These are phyloP conservation scores for Ryuthela nishihirai DNA, from an alignment of 2,888 invertebrate genomes.

Conservation along the genomic window DNA sequence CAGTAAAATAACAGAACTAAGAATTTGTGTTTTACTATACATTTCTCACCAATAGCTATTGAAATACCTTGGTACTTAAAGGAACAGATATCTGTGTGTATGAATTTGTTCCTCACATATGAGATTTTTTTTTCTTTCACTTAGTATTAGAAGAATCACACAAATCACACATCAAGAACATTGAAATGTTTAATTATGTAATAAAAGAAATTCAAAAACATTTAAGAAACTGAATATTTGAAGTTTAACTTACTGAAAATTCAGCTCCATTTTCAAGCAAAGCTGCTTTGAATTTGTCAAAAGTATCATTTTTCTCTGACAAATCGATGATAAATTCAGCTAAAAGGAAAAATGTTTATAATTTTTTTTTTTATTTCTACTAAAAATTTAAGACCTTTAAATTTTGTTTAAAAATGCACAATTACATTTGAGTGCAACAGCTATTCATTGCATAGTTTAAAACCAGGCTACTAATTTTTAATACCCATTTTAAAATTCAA, in stretches of 20 bases:
- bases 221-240: neutral
- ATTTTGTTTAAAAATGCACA: neutral
- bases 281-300: constrained; percentile 82
- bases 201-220: neutral
- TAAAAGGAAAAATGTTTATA: constrained; percentile 54
- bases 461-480: too few relatives aligned
- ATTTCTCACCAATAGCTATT: too few relatives aligned
- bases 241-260: constrained; percentile 66
- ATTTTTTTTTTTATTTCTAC: neutral
- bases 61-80: too few relatives aligned
- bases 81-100: too few relatives aligned
- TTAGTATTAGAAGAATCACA: too few relatives aligned
- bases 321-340: constrained; percentile 97
- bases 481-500: too few relatives aligned
- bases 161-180: too few relatives aligned
- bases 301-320: constrained; percentile 78
- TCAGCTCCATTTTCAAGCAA: constrained; percentile 89
- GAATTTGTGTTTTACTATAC: too few relatives aligned
- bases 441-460: constrained; percentile 6
- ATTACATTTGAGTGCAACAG: constrained; percentile 18
- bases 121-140: too few relatives aligned
- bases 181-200: too few relatives aligned
- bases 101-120: too few relatives aligned
- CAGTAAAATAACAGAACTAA: too few relatives aligned
- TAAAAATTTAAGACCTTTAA: constrained; percentile 1